Base-by-base conservation (phyloP, 1,140 invertebrate species). In the Drosophila virilis region DNA sequence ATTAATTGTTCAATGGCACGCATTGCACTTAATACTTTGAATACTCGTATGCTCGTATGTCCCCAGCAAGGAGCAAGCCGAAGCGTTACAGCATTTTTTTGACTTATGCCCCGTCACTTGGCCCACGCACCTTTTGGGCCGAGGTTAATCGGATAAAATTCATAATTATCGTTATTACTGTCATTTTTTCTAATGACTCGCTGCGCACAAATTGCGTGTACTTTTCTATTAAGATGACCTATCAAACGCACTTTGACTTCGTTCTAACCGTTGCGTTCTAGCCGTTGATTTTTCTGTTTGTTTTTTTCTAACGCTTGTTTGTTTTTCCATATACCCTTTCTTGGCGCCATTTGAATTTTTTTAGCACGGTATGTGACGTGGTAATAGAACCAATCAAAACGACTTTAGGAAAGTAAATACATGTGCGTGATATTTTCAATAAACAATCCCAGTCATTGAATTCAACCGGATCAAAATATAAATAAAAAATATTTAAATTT, bases 111-210 rank as follows among this genome's bases (percentile, higher is more conserved):
- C 40, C 28, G 67, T 70, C 72, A 70, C 69, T 70, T 74, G 72
- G 52, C 17, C 72, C 64, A 74, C 69, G 68, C 72, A 74, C 77
- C 82, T 82, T 67, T 50, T 43, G 50, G 15, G 33, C 52, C 6
- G 43, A 50, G 77, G 77, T 85, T 91, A 91, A 91, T 91, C 89
- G 89, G 89, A 91, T 91, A 91, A 91, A 91, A 91, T 91, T 91
- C 89, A 91, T 91, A 91, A 91, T 91, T 91, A 91, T 91, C 78
- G 89, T 91, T 91, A 91, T 91, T 91, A 91, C 89, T 91, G 89
- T 91, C 89, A 91, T 91, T 91, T 78, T 52, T 89, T 91, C 77
- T 90, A 90, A 90, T 89, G 85, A 89, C 85, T 59, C 66, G 43
- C 50, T 40, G 45, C 64, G 52, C 74, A 79, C 70, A 78, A 83